Evolutionary conservation across 2,888 invertebrate genomes (phyloP).

Genomic region (Axea sp.): DNA sequence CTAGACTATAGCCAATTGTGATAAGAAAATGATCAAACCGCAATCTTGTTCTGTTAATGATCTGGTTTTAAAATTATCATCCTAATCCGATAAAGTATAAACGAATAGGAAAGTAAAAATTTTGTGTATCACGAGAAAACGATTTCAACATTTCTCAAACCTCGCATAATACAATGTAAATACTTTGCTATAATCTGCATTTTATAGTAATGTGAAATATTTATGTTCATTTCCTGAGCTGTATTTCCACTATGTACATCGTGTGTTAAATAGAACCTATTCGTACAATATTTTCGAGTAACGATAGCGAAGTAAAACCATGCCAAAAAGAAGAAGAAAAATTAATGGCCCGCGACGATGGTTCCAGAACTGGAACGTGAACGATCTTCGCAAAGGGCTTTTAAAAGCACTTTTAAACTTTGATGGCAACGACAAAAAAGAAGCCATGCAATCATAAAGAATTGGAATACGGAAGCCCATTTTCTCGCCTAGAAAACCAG

Average conservation of each 20-base stretch:
- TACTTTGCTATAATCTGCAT: slow-evolving; percentile 10
- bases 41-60: too few species aligned
- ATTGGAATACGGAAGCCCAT: background rate
- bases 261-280: slow-evolving; percentile 27
- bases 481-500: background rate
- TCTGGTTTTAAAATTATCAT: too few species aligned
- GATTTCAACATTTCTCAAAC: too few species aligned
- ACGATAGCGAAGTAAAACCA: slow-evolving; percentile 7
- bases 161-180: too few species aligned
- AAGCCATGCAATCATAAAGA: background rate
- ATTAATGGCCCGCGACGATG: slow-evolving; percentile 41
- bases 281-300: slow-evolving; percentile 23
- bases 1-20: too few species aligned
- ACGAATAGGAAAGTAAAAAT: too few species aligned
- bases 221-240: slow-evolving; percentile 27
- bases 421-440: slow-evolving; percentile 31
- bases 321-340: slow-evolving; percentile 18
- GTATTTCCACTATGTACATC: slow-evolving; percentile 14
- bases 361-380: slow-evolving; percentile 44
- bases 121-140: too few species aligned
- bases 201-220: slow-evolving; percentile 20
- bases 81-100: too few species aligned
- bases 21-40: too few species aligned
- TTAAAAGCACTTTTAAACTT: slow-evolving; percentile 59
- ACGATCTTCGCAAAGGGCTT: slow-evolving; percentile 47